phyloP scores from a whole-genome alignment of 2,113 vertebrate genomes.

The Stigmatopora argus region DNA sequence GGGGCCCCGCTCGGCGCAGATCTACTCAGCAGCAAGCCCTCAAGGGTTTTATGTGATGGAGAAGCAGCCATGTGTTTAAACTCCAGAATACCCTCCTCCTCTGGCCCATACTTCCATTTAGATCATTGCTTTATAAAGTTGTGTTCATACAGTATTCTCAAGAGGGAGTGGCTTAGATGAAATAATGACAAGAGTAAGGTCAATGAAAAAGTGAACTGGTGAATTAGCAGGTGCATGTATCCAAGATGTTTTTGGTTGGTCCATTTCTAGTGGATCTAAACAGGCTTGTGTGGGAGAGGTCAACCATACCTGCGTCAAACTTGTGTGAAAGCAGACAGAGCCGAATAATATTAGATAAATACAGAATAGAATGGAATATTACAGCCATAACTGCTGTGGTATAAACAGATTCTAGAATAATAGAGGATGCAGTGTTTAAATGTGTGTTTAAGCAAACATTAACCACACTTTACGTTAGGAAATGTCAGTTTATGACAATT shows the following conservation, averaged over 20 bases:
- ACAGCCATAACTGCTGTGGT: slow-evolving; percentile 8
- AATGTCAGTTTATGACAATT: no score
- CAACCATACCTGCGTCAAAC: slow-evolving; percentile 8
- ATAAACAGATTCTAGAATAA: background rate
- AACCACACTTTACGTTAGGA: background rate
- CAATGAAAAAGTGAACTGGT: slow-evolving; percentile 7
- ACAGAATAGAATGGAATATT: slow-evolving; percentile 9
- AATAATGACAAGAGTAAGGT: slow-evolving; percentile 8
- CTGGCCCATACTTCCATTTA: slow-evolving; percentile 17
- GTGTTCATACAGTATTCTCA: slow-evolving; percentile 13
- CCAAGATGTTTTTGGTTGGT: slow-evolving; percentile 23
- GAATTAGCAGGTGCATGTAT: slow-evolving; percentile 31
- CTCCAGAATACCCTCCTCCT: slow-evolving; percentile 23
- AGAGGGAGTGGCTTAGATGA: slow-evolving; percentile 29
- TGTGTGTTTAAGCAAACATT: background rate
- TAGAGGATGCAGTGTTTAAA: background rate
- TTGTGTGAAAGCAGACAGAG: background rate
- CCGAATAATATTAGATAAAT: no score
- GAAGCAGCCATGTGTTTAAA: slow-evolving; percentile 46
- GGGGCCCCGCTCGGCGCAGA: slow-evolving; percentile 4
- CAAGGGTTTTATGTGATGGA: slow-evolving; percentile 34
- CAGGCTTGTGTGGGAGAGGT: background rate
- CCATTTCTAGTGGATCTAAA: slow-evolving; percentile 29
- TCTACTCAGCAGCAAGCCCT: slow-evolving; percentile 22
- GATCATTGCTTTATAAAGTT: slow-evolving; percentile 17